These are phyloP conservation scores for Dolichoris vasculosae DNA, from an alignment of 1,140 invertebrate genomes.

Conservation along the genomic window DNA sequence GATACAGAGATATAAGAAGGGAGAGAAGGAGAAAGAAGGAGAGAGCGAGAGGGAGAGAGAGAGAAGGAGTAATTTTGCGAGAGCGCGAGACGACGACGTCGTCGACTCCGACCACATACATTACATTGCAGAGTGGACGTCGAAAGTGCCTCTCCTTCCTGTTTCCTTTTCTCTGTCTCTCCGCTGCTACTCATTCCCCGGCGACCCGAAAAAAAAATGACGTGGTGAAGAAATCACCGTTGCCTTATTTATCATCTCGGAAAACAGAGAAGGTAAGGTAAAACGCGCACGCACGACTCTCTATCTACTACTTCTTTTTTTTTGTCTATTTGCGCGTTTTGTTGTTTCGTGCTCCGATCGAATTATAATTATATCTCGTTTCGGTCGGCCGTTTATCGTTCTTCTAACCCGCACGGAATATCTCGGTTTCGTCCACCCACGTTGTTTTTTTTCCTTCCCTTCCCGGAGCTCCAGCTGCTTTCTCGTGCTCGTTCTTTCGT, in stretches of 20 bases:
- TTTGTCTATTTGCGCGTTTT: neutral
- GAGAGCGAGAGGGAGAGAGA: constrained; percentile 1
- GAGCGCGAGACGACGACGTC: neutral
- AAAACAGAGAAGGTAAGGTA: neutral
- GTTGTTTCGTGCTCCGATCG: neutral
- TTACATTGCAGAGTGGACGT: neutral
- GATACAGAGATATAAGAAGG: too few species aligned
- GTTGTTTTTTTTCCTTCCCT: neutral
- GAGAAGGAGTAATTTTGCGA: neutral
- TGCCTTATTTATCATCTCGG: constrained; percentile 33
- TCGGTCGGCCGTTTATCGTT: too few species aligned
- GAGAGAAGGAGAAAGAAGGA: too few species aligned
- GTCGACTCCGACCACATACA: neutral
- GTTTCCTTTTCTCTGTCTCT: neutral
- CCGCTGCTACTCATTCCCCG: neutral
- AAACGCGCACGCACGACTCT: neutral
- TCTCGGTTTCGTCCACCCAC: neutral
- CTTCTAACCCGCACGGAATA: neutral
- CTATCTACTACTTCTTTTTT: neutral
- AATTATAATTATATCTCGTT: neutral
- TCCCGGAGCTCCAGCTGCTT: neutral
- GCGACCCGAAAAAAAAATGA: constrained; percentile 60
- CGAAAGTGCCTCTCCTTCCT: constrained; percentile 6
- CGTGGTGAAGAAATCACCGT: constrained; percentile 58
- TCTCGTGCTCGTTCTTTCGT: neutral